phyloP scores from a whole-genome alignment of 30 jellyfish, hydroid and myxozoan species.

The Hydractinia symbiolongicarpus region DNA sequence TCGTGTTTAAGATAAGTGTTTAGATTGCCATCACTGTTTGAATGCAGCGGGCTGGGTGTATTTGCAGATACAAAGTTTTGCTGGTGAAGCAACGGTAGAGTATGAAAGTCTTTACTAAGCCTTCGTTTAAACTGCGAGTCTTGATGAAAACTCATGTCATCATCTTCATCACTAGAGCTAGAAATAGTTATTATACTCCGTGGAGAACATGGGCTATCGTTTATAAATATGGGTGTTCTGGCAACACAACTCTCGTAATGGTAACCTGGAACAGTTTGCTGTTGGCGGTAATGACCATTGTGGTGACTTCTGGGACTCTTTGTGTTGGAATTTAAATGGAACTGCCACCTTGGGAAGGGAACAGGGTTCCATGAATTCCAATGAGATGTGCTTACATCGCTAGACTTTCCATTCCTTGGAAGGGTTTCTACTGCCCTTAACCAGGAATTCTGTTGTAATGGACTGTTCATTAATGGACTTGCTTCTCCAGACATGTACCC shows the following conservation, averaged over 20 bases:
- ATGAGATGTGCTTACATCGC: constrained; percentile 49
- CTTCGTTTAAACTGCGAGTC: background rate
- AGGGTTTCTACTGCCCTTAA: constrained; percentile 54
- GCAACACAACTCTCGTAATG: background rate
- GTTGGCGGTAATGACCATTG: background rate
- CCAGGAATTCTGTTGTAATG: constrained; percentile 50
- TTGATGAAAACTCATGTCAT: constrained; percentile 15
- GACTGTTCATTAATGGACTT: constrained; percentile 73
- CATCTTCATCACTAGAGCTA: constrained; percentile 87
- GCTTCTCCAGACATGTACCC: constrained; percentile 93
- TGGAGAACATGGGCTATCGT: constrained; percentile 84
- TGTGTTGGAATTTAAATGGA: constrained; percentile 45
- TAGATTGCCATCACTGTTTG: background rate
- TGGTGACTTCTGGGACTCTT: constrained; percentile 20
- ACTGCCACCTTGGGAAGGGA: constrained; percentile 80
- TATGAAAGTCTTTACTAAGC: background rate
- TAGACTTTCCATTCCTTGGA: constrained; percentile 38
- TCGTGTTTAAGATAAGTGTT: background rate
- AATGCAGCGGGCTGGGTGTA: constrained; percentile 26
- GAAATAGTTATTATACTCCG: constrained; percentile 77
- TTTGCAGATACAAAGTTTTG: constrained; percentile 19
- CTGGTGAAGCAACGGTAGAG: background rate
- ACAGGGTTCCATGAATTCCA: constrained; percentile 83
- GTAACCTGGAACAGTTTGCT: background rate
- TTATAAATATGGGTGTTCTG: constrained; percentile 67